Percentiles rank a stretch among this genome's conserved stretches.
Conservation (phyloP, 2,888 invertebrate genomes). For the Macrophya alboannulata region DNA sequence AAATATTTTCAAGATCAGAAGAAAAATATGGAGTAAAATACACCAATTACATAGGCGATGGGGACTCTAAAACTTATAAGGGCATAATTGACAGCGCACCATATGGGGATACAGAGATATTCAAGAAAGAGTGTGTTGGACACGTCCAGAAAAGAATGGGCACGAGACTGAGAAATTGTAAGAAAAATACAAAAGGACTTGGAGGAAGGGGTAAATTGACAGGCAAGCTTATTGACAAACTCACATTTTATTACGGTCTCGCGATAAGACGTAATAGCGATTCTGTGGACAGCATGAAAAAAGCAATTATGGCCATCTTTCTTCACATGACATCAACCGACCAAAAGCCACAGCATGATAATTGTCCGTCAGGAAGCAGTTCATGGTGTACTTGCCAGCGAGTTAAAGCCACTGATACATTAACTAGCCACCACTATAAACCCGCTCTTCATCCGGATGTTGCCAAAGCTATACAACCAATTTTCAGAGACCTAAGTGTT, state of each 20-base stretch:
- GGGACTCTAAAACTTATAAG: conserved; percentile 56
- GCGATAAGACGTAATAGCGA: conserved; percentile 9
- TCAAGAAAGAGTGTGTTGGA: conserved; percentile 45
- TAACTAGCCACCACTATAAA: background rate
- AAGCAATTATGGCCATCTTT: conserved; percentile 3
- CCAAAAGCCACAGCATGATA: conserved; percentile 64
- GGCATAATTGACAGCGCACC: conserved; percentile 36
- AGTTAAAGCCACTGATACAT: conserved; percentile 54
- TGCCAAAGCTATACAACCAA: background rate
- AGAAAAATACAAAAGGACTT: conserved; percentile 19
- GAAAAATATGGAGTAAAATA: conserved; percentile 55
- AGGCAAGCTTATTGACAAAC: conserved; percentile 1
- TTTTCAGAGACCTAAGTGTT: background rate
- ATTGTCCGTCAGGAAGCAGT: conserved; percentile 61
- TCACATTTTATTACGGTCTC: conserved; percentile 11
- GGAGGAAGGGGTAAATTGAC: background rate
- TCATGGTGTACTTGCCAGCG: conserved; percentile 64
- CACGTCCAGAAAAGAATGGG: conserved; percentile 45
- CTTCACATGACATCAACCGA: conserved; percentile 60
- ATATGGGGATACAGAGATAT: conserved; percentile 33
- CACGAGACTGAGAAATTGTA: conserved; percentile 55
- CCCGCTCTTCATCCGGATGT: background rate
- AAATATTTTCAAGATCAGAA: conserved; percentile 53
- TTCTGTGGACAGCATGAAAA: no score
- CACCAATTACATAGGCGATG: conserved; percentile 56